Base-by-base conservation (phyloP, 2,888 invertebrate species). In the Norana najaformis region DNA sequence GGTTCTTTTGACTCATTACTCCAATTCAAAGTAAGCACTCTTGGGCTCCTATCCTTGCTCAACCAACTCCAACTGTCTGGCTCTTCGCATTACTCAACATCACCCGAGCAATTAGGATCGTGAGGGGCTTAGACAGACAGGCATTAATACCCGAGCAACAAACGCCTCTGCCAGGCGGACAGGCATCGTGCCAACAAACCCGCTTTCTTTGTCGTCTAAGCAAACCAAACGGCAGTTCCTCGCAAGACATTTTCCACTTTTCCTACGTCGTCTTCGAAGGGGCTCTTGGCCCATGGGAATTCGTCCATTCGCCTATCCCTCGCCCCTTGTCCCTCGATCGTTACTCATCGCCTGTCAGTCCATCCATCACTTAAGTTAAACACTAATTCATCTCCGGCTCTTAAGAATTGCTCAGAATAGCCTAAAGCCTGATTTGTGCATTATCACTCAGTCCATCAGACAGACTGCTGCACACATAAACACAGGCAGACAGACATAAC, bases 321-420 rank as follows among this genome's bases (percentile, higher is more conserved):
- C 69, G 47, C 23, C 47, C n/a, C 69, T 69, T 69, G 30, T 69
- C 69, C 11, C 69, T 69, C 30, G 69, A 69, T 69, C 69, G 69
- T 69, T 69, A 69, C 69, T 69, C 69, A 69, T 69, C 69, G 30
- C 69, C n/a, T 69, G 69, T 69, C 69, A 69, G 69, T 69, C n/a
- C 69, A 69, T 69, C n/a, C 69, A 69, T 69, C 69, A 69, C 69
- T 69, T 69, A 69, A 69, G 69, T 69, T 69, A 69, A 69, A 69
- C 69, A 69, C n/a, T 69, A 69, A 8, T 69, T 69, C 69, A n/a
- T 30, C 69, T n/a, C 30, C 69, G n/a, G 69, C 69, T 69, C 69
- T 69, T n/a, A 69, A n/a, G 69, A 69, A n/a, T 69, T 69, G 8
- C 69, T 69, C 69, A 11, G 69, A 69, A 69, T 13, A 69, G 69